Evolutionary conservation across 1,140 invertebrate genomes (phyloP).

Genomic region (Archegozetes longisetosus): DNA sequence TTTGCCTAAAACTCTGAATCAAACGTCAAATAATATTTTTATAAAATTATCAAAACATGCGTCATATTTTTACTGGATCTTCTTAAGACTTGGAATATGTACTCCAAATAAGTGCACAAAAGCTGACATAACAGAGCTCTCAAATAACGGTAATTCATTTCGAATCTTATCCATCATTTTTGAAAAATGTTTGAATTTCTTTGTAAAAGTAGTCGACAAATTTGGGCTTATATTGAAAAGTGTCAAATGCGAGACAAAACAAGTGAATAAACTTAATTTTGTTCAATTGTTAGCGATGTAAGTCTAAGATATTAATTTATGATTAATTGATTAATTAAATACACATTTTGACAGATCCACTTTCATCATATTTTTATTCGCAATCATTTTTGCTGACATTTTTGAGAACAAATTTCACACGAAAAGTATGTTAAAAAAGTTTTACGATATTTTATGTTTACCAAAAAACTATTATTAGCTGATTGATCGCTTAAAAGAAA

Average conservation of each 20-base stretch:
- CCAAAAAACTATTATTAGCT: too few relatives aligned
- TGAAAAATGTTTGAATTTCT: background rate
- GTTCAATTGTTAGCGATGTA: background rate
- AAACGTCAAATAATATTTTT: background rate
- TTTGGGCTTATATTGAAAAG: too few relatives aligned
- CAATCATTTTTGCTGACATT: too few relatives aligned
- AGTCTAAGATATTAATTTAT: background rate
- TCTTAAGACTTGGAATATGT: constrained; percentile 3
- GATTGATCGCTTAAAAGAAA: too few relatives aligned
- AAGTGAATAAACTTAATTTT: background rate
- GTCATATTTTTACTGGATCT: constrained; percentile 5
- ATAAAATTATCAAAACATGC: background rate
- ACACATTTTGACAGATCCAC: too few relatives aligned
- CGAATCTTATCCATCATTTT: background rate
- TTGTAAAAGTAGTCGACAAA: too few relatives aligned
- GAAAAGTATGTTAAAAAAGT: too few relatives aligned
- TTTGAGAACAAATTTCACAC: too few relatives aligned
- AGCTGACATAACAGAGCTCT: background rate
- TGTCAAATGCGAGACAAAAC: background rate
- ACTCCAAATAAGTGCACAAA: background rate
- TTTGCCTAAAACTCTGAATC: background rate
- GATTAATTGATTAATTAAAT: too few relatives aligned
- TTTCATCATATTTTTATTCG: too few relatives aligned
- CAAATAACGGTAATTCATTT: background rate
- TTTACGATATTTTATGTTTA: too few relatives aligned